These are phyloP conservation scores for Tribolium madens DNA, from an alignment of 1,140 invertebrate genomes.

Conservation along the genomic window DNA sequence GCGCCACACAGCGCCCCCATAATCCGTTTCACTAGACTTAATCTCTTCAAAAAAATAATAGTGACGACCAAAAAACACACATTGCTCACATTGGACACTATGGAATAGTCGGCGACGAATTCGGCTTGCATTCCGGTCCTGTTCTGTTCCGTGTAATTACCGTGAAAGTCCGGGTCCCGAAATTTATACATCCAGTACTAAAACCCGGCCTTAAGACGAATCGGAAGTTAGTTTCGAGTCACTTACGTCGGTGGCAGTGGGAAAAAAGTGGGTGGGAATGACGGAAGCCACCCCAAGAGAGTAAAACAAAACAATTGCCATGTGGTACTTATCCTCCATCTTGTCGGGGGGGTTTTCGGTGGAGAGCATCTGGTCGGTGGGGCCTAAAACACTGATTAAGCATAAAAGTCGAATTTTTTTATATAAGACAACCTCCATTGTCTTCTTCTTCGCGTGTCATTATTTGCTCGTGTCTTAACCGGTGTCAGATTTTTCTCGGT, in stretches of 20 bases:
- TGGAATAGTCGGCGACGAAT: conserved; percentile 47
- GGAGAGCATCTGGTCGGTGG: background rate
- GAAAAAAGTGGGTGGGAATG: conserved; percentile 51
- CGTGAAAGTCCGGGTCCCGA: conserved; percentile 7
- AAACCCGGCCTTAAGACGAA: background rate
- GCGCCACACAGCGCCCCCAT: conserved; percentile 39
- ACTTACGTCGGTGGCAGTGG: conserved; percentile 53
- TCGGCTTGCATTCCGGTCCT: conserved; percentile 49
- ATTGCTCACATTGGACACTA: conserved; percentile 40
- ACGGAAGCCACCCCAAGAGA: conserved; percentile 47
- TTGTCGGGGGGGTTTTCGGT: background rate
- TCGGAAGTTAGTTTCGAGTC: too few relatives aligned
- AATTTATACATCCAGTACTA: conserved; percentile 57
- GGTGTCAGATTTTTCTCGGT: background rate
- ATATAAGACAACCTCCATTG: background rate
- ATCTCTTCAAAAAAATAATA: conserved; percentile 38
- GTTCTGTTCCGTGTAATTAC: background rate
- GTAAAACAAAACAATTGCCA: conserved; percentile 51
- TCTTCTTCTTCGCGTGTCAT: conserved; percentile 27
- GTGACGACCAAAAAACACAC: conserved; percentile 48
- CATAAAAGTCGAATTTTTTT: background rate
- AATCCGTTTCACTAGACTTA: conserved; percentile 47
- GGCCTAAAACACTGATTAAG: background rate
- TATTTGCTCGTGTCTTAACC: conserved; percentile 20
- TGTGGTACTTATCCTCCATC: conserved; percentile 50